phyloP scores from a whole-genome alignment of 2,113 vertebrate species.

The Callipepla squamata region DNA sequence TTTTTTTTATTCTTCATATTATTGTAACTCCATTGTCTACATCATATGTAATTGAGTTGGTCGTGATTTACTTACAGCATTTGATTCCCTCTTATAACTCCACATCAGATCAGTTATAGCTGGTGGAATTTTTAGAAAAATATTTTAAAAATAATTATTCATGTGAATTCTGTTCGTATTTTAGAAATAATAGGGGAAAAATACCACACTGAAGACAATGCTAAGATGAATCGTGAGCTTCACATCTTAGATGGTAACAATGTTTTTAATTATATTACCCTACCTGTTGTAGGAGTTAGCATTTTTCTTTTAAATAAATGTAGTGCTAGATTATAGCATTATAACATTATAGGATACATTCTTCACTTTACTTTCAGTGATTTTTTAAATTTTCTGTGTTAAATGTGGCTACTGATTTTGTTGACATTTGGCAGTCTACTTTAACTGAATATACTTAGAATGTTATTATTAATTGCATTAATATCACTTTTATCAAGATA shows the following conservation, averaged over 20 bases:
- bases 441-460: background rate
- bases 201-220: background rate
- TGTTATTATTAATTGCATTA: background rate
- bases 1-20: background rate
- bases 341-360: background rate
- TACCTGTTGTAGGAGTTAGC: background rate
- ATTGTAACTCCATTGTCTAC: background rate
- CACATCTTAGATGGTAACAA: background rate
- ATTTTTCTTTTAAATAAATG: background rate
- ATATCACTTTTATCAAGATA: background rate
- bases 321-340: background rate
- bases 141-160: background rate
- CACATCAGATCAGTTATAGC: background rate
- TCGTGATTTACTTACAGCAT: background rate
- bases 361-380: background rate
- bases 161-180: background rate
- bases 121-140: background rate
- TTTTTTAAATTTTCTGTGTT: background rate
- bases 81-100: background rate
- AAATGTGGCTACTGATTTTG: background rate
- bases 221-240: background rate
- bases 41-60: background rate
- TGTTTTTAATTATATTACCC: background rate
- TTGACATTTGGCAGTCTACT: background rate
- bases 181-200: background rate